These are phyloP conservation scores for Steinernema khuongi DNA, from an alignment of 1,140 invertebrate genomes.

Conservation along the genomic window DNA sequence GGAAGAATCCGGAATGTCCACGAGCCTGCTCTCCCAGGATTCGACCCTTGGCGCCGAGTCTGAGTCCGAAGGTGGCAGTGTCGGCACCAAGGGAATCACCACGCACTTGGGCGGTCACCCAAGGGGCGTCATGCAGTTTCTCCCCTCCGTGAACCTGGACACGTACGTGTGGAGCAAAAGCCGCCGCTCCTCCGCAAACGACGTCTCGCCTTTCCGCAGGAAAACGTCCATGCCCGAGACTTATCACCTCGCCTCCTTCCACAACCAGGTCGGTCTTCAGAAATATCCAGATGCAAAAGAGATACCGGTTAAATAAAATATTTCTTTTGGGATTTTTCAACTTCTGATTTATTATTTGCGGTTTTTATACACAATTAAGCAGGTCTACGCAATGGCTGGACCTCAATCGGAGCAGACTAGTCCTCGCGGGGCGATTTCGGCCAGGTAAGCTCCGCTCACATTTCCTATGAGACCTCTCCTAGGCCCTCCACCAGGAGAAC, in stretches of 20 bases:
- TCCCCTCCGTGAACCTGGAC: slow-evolving; percentile 41
- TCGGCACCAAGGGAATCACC: slow-evolving; percentile 39
- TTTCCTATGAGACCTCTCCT: not conserved
- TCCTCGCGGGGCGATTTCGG: not conserved
- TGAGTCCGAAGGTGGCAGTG: slow-evolving; percentile 18
- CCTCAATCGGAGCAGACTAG: not conserved
- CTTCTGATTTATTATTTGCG: too few species aligned
- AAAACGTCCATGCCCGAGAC: slow-evolving; percentile 41
- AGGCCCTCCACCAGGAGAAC: not conserved
- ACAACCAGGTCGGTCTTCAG: slow-evolving; percentile 15
- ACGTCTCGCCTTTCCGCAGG: slow-evolving; percentile 21
- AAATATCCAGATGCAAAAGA: not conserved
- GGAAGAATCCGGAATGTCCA: not conserved
- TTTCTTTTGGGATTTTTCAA: too few species aligned
- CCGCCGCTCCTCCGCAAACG: slow-evolving; percentile 21
- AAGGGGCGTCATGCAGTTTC: slow-evolving; percentile 45
- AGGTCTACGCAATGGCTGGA: not conserved
- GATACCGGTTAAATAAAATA: too few species aligned
- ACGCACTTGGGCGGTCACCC: slow-evolving; percentile 42
- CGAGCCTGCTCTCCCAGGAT: slow-evolving; percentile 18
- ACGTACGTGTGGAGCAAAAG: slow-evolving; percentile 31
- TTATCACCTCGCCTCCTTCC: slow-evolving; percentile 19
- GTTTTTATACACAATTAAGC: too few species aligned
- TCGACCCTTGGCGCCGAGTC: slow-evolving; percentile 16
- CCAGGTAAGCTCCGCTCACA: not conserved